phyloP scores from a whole-genome alignment of 1,140 invertebrate species.

The Microplitis demolitor region DNA sequence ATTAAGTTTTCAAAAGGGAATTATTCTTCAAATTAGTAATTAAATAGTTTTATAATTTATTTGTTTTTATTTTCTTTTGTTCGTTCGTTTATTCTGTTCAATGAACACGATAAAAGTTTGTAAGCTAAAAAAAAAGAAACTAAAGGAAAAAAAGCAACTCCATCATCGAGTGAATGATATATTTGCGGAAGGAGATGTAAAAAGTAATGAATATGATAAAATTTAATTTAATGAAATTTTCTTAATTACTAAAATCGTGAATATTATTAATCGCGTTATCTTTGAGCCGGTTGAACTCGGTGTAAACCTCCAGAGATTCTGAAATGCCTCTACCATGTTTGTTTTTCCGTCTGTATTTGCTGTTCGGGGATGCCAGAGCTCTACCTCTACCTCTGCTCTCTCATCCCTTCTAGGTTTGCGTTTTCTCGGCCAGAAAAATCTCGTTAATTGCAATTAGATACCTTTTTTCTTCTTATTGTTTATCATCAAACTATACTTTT shows the following conservation, averaged over 20 bases:
- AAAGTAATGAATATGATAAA: background rate
- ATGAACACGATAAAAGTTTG: background rate
- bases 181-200: background rate
- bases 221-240: background rate
- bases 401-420: background rate
- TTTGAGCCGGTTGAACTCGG: constrained; percentile 30
- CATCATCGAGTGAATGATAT: background rate
- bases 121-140: no score
- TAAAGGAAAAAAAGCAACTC: no score
- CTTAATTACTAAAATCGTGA: constrained; percentile 3
- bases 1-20: background rate
- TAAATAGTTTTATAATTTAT: background rate
- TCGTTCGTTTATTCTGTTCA: background rate
- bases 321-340: constrained; percentile 38
- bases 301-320: constrained; percentile 35
- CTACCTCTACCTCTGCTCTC: background rate
- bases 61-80: background rate
- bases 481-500: background rate
- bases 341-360: constrained; percentile 40
- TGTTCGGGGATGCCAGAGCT: constrained; percentile 1
- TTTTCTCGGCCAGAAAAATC: constrained; percentile 1
- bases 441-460: constrained; percentile 1
- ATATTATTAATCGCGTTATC: constrained; percentile 33
- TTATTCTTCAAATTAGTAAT: constrained; percentile 1
- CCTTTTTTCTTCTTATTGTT: background rate